Conservation (phyloP, 2,113 vertebrate species). For the Saccopteryx leptura region DNA sequence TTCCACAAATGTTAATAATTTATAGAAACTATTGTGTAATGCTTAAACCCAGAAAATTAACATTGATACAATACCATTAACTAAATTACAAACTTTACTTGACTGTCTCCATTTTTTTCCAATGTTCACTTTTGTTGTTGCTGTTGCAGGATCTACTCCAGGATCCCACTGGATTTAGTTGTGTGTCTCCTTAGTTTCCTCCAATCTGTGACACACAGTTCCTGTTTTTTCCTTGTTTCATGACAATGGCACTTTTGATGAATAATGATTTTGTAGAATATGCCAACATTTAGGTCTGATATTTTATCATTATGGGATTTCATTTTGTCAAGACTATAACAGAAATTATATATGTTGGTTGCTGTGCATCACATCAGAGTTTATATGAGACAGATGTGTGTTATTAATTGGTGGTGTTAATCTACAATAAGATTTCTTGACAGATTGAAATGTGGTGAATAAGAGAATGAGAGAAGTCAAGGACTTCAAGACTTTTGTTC, state of each 20-base stretch:
- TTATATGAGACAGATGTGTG: neutral
- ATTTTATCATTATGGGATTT: neutral
- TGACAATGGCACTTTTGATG: neutral
- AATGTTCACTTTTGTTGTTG: neutral
- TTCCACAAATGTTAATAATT: neutral
- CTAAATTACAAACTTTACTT: neutral
- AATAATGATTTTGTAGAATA: neutral
- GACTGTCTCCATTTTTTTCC: neutral
- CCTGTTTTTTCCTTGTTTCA: neutral
- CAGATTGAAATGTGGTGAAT: neutral
- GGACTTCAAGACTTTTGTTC: neutral
- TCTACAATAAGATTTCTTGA: neutral
- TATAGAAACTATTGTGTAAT: neutral
- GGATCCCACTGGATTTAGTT: neutral
- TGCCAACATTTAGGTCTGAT: neutral
- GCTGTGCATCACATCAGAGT: neutral
- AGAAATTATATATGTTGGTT: neutral
- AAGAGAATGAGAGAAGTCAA: neutral
- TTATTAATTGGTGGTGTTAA: neutral
- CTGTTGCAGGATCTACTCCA: neutral
- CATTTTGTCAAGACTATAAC: neutral
- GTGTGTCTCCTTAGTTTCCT: neutral
- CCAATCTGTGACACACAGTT: neutral
- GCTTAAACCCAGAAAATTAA: constrained; percentile 20
- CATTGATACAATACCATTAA: neutral